These are phyloP conservation scores for Furcifer pardalis DNA, from an alignment of 2,797 vertebrate genomes.

Conservation along the genomic window DNA sequence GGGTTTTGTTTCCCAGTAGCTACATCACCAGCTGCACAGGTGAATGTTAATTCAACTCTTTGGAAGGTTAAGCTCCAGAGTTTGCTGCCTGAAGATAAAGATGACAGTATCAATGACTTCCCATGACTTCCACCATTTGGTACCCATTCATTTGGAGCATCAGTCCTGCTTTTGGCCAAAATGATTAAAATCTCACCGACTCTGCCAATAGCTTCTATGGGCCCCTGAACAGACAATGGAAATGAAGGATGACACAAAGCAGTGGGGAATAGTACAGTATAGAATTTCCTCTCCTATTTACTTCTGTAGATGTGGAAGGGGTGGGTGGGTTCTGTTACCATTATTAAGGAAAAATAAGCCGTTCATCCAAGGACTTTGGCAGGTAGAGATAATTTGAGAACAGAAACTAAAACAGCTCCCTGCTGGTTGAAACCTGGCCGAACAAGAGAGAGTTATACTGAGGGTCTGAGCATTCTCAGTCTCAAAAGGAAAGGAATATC, in stretches of 20 bases:
- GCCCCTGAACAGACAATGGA: constrained; percentile 4
- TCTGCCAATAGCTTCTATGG: background rate
- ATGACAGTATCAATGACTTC: background rate
- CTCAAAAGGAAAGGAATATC: background rate
- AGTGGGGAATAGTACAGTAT: constrained; percentile 8
- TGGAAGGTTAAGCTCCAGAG: constrained; percentile 19
- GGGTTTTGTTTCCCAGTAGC: background rate
- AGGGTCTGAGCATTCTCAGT: background rate
- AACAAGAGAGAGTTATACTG: background rate
- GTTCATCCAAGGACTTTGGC: background rate
- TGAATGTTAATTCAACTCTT: background rate
- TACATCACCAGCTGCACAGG: background rate
- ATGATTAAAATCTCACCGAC: background rate
- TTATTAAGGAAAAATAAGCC: background rate
- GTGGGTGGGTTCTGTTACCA: background rate
- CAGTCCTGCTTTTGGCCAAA: constrained; percentile 4
- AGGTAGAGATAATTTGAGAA: background rate
- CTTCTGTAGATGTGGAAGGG: background rate
- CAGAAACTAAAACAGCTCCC: background rate
- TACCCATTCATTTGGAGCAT: background rate
- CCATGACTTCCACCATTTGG: constrained; percentile 5
- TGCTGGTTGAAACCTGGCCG: background rate
- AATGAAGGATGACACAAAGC: constrained; percentile 3
- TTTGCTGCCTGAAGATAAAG: constrained; percentile 17
- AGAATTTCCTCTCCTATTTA: constrained; percentile 8